These are phyloP conservation scores for Tetramorium alpestre DNA, from an alignment of 1,140 invertebrate genomes.

Conservation along the genomic window DNA sequence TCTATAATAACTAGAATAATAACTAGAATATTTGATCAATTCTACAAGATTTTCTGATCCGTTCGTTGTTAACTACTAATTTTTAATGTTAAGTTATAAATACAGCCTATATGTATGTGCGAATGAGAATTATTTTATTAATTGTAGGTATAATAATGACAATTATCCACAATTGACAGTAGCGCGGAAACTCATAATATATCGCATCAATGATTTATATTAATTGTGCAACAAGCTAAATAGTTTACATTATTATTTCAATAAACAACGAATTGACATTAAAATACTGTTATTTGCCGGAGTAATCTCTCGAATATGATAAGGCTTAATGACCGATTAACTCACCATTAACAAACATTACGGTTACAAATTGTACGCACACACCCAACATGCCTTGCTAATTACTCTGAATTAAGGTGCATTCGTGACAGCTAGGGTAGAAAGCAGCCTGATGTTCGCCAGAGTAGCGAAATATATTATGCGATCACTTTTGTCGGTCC, in stretches of 20 bases:
- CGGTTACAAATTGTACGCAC: slow-evolving; percentile 9
- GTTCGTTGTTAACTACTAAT: too few species aligned
- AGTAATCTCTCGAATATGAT: slow-evolving; percentile 32
- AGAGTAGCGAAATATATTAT: slow-evolving; percentile 19
- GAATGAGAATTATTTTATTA: background rate
- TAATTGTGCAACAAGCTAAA: slow-evolving; percentile 46
- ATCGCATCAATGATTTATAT: slow-evolving; percentile 38
- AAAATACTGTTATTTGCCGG: slow-evolving; percentile 30
- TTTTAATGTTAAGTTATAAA: background rate
- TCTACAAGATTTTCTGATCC: too few species aligned
- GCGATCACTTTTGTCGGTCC: slow-evolving; percentile 22
- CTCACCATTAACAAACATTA: slow-evolving; percentile 51
- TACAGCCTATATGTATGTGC: background rate
- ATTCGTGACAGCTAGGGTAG: slow-evolving; percentile 34
- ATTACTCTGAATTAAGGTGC: slow-evolving; percentile 46
- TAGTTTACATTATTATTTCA: slow-evolving; percentile 40
- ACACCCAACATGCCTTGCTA: slow-evolving; percentile 15
- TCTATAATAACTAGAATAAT: too few species aligned
- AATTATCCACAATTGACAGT: slow-evolving; percentile 17
- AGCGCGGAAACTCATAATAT: background rate
- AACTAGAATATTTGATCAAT: too few species aligned
- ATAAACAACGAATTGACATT: slow-evolving; percentile 4
- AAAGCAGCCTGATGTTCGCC: slow-evolving; percentile 31
- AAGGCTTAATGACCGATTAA: slow-evolving; percentile 51
- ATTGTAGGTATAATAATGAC: background rate